These are phyloP conservation scores for Piscicola geometra DNA, from an alignment of 2,888 invertebrate genomes.

Conservation along the genomic window DNA sequence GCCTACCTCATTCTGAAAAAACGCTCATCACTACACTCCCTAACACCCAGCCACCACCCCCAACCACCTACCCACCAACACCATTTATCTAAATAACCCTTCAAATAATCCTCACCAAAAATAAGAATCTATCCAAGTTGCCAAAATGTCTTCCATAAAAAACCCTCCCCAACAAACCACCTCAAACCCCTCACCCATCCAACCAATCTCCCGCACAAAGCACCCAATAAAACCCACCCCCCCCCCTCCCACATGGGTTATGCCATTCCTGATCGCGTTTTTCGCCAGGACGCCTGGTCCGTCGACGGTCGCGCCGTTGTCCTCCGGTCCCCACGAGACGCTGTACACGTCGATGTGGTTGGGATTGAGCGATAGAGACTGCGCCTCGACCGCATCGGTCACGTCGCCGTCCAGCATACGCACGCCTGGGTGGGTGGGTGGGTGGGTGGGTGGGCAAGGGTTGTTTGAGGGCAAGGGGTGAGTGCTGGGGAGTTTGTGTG, in stretches of 20 bases:
- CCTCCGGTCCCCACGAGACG: constrained; percentile 94
- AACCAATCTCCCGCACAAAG: too few species aligned
- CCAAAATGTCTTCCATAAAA: too few species aligned
- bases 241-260: constrained; percentile 69
- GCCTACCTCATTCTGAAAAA: too few species aligned
- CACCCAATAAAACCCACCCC: neutral
- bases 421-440: constrained; percentile 66
- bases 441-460: neutral
- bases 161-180: too few species aligned
- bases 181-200: too few species aligned
- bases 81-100: too few species aligned
- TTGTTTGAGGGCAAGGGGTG: neutral
- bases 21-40: too few species aligned
- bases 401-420: constrained; percentile 96
- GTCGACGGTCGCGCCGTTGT: constrained; percentile 95
- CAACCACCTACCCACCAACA: too few species aligned
- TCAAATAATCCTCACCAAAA: too few species aligned
- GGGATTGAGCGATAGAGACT: constrained; percentile 84
- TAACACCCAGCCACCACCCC: too few species aligned
- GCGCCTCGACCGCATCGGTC: constrained; percentile 95
- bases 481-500: neutral
- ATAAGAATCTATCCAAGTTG: too few species aligned
- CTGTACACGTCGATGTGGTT: constrained; percentile 98
- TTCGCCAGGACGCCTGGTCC: constrained; percentile 93
- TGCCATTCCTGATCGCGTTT: constrained; percentile 90